Base-by-base conservation (phyloP, 2,888 invertebrate species). In the Cephus rjabovi region DNA sequence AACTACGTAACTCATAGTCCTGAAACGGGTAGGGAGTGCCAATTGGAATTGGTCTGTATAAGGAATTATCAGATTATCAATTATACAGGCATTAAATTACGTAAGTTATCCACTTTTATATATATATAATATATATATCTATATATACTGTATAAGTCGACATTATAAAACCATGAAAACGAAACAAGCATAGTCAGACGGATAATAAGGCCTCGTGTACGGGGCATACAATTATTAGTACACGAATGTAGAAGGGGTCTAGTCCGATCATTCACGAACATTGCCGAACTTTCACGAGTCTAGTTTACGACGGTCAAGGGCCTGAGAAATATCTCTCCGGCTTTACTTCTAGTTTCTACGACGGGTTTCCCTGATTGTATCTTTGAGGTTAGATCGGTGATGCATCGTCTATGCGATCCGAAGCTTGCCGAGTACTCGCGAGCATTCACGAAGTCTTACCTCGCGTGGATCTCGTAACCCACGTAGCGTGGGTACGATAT, bases 61-160 rank as follows among this genome's bases (percentile, higher is more conserved):
- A 34, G 34, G 71, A 71, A 71, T 71, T 71, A 71, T 71, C 71
- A 34, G 71, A 71, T 71, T 71, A 34, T 31, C 71, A 31, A 71
- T 71, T 71, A 12, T 15, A 23, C 31, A 34, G 4, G 31, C 12
- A 34, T 34, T 31, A 71, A 15, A 71, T 71, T 71, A 33, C 31
- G 31, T 71, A 71, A 31, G 71, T 31, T 56, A 23, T 23, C 9
- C 9, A 56, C 56, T 23, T 23, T 0, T 15, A 9, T 56, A 23
- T 23, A 40, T 40, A 40, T 4, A 40, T 4, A 37, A 30, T 30
- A 30, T 30, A 30, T 30, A 30, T 30, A 30, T 30, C 1, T 12
- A 40, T 23, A 56, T 23, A 56, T 1, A 23, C 9, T 23, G 23
- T 56, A 23, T 9, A 23, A 56, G 56, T 56, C 2, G 9, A 23